Evolutionary conservation across 2,888 invertebrate genomes (phyloP).

Genomic region (Zeuzera pyrina): DNA sequence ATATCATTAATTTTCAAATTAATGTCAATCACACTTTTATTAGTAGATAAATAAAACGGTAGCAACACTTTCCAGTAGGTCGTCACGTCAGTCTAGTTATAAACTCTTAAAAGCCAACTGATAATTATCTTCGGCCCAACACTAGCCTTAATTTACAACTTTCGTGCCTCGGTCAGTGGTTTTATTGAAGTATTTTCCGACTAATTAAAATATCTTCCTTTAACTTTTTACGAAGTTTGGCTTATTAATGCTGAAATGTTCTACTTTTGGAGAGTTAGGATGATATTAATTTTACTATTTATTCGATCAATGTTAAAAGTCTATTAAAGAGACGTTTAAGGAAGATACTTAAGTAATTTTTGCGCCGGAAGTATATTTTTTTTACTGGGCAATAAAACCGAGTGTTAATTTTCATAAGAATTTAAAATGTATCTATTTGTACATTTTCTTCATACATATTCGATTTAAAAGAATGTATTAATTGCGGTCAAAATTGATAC

Average conservation of each 20-base stretch:
- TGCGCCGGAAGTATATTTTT: neutral
- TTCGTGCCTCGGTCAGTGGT: slow-evolving; percentile 36
- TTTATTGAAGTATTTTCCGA: slow-evolving; percentile 55
- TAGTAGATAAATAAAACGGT: slow-evolving; percentile 59
- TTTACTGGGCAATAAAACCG: neutral
- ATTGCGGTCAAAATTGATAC: no score
- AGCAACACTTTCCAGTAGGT: slow-evolving; percentile 32
- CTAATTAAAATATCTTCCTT: slow-evolving; percentile 54
- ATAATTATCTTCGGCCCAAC: slow-evolving; percentile 44
- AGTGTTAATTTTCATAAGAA: neutral
- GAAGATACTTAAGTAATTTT: neutral
- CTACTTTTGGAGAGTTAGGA: slow-evolving; percentile 23
- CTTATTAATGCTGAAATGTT: slow-evolving; percentile 21
- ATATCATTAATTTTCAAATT: slow-evolving; percentile 39
- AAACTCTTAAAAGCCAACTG: slow-evolving; percentile 32
- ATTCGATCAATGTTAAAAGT: slow-evolving; percentile 27
- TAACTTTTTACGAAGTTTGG: slow-evolving; percentile 32
- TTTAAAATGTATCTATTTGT: neutral
- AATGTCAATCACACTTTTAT: slow-evolving; percentile 65
- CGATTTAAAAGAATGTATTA: no score
- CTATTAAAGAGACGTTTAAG: no score
- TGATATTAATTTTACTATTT: slow-evolving; percentile 44
- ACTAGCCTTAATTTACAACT: slow-evolving; percentile 49
- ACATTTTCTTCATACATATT: no score
- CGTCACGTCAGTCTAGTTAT: slow-evolving; percentile 44